A percentile compares a stretch with the other conserved stretches of the same genome.
Evolutionary conservation across 2,888 invertebrate species (phyloP).

Genomic region (Melinaea menophilus): DNA sequence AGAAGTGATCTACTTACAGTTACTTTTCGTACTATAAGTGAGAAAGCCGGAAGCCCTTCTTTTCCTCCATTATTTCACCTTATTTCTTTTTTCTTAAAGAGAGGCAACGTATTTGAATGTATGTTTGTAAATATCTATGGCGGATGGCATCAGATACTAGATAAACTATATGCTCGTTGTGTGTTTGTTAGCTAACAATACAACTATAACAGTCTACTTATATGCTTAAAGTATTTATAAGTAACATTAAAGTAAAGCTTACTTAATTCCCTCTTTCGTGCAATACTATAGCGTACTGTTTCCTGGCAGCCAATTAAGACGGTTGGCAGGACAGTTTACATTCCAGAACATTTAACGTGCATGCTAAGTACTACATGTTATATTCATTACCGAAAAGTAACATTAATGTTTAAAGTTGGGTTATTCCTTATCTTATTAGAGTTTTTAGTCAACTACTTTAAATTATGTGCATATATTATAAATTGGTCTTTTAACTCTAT

Average conservation of each 20-base stretch:
- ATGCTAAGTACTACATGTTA: conserved; percentile 17
- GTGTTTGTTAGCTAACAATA: no score
- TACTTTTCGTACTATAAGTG: no score
- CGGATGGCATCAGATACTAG: no score
- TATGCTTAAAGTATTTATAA: not conserved
- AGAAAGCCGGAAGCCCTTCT: no score
- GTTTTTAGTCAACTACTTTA: not conserved
- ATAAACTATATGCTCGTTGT: no score
- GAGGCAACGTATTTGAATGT: no score
- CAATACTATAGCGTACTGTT: conserved; percentile 14
- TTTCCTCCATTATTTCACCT: no score
- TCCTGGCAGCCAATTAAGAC: conserved; percentile 19
- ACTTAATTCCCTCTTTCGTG: not conserved
- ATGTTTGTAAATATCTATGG: no score
- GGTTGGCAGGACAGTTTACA: conserved; percentile 20
- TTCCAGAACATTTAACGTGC: conserved; percentile 18
- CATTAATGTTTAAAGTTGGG: conserved; percentile 19
- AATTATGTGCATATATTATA: not conserved
- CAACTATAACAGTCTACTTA: no score
- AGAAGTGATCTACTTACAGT: no score
- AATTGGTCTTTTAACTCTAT: conserved; percentile 4
- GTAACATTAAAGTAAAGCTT: not conserved
- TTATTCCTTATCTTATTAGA: conserved; percentile 7
- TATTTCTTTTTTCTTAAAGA: no score
- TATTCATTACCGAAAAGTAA: conserved; percentile 15